Evolutionary conservation across 2,888 invertebrate genomes (phyloP), one percentile per base, ranked within the genome.

Genomic region (Chydorus sphaericus): DNA sequence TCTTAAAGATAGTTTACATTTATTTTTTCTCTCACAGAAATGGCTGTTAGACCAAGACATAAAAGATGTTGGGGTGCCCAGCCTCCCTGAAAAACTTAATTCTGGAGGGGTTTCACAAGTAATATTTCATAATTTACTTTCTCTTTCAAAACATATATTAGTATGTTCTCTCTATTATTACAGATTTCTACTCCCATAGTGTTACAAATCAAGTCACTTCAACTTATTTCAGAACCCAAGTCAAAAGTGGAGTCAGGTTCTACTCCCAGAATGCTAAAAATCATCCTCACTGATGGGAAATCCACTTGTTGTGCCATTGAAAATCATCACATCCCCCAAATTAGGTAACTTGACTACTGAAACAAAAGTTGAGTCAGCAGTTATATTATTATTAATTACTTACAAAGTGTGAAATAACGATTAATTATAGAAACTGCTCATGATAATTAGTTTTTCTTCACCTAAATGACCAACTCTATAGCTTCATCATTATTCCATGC

Each of bases 181-280:
- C 30, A 76, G 75, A 64, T 90, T 61, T 65, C 68, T 50, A 74
- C 73, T 1, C 69, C 70, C 48, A 66, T 71, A 33, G 82, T 93
- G 36, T 74, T 93, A 48, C 93, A 93, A 76, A 80, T 93, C 63
- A 84, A 85, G 68, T 89, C 89, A 71, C 75, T 91, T 51, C 78
- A 88, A 14, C 92, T 93, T 73, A 80, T 91, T 48, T 79, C 90
- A 11, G 89, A 90, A 30, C 92, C 93, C 4, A 93, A 92, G 72
- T 81, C 82, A 14, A 88, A 90, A 68, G 90, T 91, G 69, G 87
- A 89, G 61, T 86, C 85, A 6, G 78, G 78, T 58, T 23, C 48
- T n/a, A 87, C 88, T 11, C 90, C 91, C 7, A 78, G 88, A 20
- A 81, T 93, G 77, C 71, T 91, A 56, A 89, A 87, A 66, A 67